Evolutionary conservation across 2,797 vertebrate genomes (phyloP).

Genomic region (Acrossocheilus fasciatus): DNA sequence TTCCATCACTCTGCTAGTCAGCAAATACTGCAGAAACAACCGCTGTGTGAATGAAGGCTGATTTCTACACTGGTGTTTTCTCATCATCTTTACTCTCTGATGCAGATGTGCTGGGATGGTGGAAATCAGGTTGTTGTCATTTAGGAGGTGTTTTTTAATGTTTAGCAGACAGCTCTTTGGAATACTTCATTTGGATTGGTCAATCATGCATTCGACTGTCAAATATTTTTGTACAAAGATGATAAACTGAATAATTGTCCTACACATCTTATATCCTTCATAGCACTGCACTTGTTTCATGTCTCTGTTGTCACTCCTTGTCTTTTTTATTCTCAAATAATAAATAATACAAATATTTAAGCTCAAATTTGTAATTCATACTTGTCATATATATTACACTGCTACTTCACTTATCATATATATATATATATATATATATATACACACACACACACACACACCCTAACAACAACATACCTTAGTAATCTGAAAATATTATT

Average conservation of each 20-base stretch:
- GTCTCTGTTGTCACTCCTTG: background rate
- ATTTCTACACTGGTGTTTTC: conserved; percentile 27
- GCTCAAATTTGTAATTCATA: background rate
- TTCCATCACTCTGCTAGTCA: conserved; percentile 54
- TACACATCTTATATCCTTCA: background rate
- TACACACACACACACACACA: no score
- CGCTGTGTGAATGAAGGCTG: conserved; percentile 48
- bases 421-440: no score
- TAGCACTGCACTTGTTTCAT: background rate
- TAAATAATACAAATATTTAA: background rate
- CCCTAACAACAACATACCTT: no score
- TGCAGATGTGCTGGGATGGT: conserved; percentile 31
- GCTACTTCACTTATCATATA: background rate
- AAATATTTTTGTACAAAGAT: background rate
- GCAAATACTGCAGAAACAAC: conserved; percentile 55
- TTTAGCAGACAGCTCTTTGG: conserved; percentile 66
- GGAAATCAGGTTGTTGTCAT: conserved; percentile 47
- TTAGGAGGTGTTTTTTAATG: conserved; percentile 56
- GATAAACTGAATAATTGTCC: background rate
- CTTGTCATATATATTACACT: background rate
- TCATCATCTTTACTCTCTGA: conserved; percentile 36
- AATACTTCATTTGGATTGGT: conserved; percentile 25
- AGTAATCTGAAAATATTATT: no score
- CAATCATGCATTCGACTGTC: background rate
- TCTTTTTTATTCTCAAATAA: background rate